These are phyloP conservation scores for Eciton burchellii DNA, from an alignment of 1,140 invertebrate species.

Conservation along the genomic window DNA sequence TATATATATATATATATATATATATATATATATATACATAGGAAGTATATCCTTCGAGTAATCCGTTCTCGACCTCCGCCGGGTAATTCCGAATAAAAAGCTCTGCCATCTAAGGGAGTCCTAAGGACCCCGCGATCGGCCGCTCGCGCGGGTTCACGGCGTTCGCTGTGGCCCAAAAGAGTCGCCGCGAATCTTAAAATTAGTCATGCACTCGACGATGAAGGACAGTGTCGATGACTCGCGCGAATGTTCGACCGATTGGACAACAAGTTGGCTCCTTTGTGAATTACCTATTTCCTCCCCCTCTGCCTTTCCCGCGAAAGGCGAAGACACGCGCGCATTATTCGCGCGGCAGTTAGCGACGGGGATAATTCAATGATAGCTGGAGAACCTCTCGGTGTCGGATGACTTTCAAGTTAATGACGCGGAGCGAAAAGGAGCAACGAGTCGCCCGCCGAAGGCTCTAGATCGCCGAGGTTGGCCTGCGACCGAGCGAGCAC, in stretches of 20 bases:
- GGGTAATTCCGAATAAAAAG: slow-evolving; percentile 66
- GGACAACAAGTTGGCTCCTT: slow-evolving; percentile 47
- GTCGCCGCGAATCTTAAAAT: slow-evolving; percentile 69
- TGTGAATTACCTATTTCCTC: slow-evolving; percentile 43
- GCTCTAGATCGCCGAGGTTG: not conserved
- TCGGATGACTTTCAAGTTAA: slow-evolving; percentile 35
- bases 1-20: too few relatives aligned
- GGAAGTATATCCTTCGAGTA: slow-evolving; percentile 71
- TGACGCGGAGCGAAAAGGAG: slow-evolving; percentile 6
- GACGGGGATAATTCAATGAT: slow-evolving; percentile 32
- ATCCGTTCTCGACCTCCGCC: slow-evolving; percentile 62
- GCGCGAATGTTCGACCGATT: slow-evolving; percentile 52
- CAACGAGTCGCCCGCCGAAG: not conserved
- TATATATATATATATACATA: slow-evolving; percentile 9
- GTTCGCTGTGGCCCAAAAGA: slow-evolving; percentile 45
- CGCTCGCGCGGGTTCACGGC: slow-evolving; percentile 42
- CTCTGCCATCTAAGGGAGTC: slow-evolving; percentile 71
- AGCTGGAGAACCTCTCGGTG: slow-evolving; percentile 1
- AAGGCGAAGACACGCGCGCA: slow-evolving; percentile 8
- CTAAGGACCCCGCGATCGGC: slow-evolving; percentile 64
- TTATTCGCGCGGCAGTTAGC: slow-evolving; percentile 25
- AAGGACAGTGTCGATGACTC: slow-evolving; percentile 68
- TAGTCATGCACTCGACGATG: slow-evolving; percentile 69
- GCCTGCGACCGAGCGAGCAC: not conserved
- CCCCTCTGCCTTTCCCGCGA: not conserved